Conservation (phyloP, 2,888 invertebrate species). For the Nomada fucata region DNA sequence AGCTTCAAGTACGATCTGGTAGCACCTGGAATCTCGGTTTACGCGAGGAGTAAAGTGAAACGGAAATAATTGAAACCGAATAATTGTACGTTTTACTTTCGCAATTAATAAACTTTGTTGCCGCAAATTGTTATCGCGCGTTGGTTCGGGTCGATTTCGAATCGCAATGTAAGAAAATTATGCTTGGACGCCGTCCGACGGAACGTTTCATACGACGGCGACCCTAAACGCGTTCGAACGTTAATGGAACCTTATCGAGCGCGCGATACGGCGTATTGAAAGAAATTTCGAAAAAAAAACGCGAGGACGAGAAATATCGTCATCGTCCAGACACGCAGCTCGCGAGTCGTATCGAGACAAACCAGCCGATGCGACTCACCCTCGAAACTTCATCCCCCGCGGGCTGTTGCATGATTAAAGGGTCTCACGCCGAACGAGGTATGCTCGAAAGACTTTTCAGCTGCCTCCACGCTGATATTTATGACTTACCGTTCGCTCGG, state of each 20-base stretch:
- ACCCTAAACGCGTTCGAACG: not conserved
- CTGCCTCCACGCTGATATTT: slow-evolving; percentile 41
- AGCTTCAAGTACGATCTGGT: too few relatives aligned
- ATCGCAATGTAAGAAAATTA: too few relatives aligned
- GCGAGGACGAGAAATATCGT: slow-evolving; percentile 21
- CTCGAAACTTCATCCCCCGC: slow-evolving; percentile 53
- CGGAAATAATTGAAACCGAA: too few relatives aligned
- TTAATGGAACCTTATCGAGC: too few relatives aligned
- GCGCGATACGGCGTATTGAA: not conserved
- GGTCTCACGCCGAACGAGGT: slow-evolving; percentile 42
- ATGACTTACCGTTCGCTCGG: slow-evolving; percentile 51
- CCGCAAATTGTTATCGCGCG: too few relatives aligned
- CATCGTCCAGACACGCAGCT: not conserved
- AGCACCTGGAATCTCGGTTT: not conserved
- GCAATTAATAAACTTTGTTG: too few relatives aligned
- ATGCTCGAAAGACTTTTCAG: slow-evolving; percentile 46
- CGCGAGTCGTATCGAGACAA: slow-evolving; percentile 30
- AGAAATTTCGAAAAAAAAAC: not conserved
- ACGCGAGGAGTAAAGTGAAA: not conserved
- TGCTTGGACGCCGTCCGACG: too few relatives aligned
- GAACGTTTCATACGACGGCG: not conserved
- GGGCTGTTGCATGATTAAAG: slow-evolving; percentile 58
- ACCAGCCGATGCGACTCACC: slow-evolving; percentile 38
- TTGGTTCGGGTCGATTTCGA: too few relatives aligned
- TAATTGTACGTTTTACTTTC: too few relatives aligned